phyloP scores from a whole-genome alignment of 1,140 invertebrate species.

The Charaxes varanes region DNA sequence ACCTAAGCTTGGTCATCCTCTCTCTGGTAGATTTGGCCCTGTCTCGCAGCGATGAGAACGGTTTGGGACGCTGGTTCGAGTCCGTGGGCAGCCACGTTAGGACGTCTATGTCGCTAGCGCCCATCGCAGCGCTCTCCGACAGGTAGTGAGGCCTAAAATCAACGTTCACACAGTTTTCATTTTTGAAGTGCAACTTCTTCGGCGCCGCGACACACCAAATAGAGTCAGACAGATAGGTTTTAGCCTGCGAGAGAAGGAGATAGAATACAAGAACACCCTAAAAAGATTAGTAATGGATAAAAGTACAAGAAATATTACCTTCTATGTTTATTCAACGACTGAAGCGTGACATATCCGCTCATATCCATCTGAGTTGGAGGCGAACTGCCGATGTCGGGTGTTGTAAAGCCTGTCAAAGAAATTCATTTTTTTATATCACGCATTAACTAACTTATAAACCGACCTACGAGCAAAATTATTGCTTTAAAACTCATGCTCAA shows the following conservation, averaged over 20 bases:
- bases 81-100: slow-evolving; percentile 51
- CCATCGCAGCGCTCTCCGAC: slow-evolving; percentile 56
- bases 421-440: too few relatives aligned
- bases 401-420: slow-evolving; percentile 53
- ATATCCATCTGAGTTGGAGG: slow-evolving; percentile 83
- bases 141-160: slow-evolving; percentile 51
- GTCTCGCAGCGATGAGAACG: slow-evolving; percentile 55
- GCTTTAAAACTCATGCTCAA: too few relatives aligned
- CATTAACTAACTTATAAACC: too few relatives aligned
- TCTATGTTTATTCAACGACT: slow-evolving; percentile 81
- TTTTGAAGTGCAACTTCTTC: too few relatives aligned
- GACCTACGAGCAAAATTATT: too few relatives aligned
- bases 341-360: slow-evolving; percentile 87
- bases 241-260: not conserved
- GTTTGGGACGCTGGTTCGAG: slow-evolving; percentile 38
- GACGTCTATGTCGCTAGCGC: slow-evolving; percentile 54
- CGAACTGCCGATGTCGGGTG: slow-evolving; percentile 64
- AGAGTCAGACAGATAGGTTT: slow-evolving; percentile 1
- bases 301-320: too few relatives aligned
- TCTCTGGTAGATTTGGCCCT: slow-evolving; percentile 48
- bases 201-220: too few relatives aligned
- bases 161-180: too few relatives aligned
- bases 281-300: too few relatives aligned
- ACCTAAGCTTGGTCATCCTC: slow-evolving; percentile 54
- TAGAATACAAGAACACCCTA: not conserved